Conservation (phyloP, 2,797 vertebrate genomes). For the Parauchenoglanis punctatus region DNA sequence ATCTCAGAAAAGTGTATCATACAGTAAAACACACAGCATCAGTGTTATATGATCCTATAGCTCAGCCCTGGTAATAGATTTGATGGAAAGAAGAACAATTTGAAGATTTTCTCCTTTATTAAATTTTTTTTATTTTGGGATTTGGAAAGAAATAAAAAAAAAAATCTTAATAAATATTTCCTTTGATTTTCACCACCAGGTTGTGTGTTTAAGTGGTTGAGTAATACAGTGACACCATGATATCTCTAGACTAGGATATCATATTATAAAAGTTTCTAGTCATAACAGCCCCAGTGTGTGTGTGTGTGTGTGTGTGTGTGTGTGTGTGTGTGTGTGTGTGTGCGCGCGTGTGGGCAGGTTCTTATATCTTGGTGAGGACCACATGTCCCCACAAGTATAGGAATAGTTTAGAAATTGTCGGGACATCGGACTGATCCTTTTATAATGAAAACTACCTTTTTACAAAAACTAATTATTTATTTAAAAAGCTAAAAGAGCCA, state of each 20-base stretch:
- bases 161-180: background rate
- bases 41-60: background rate
- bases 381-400: too few species aligned
- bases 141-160: too few species aligned
- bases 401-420: too few species aligned
- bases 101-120: too few species aligned
- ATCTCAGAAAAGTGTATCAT: background rate
- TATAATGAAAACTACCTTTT: too few species aligned
- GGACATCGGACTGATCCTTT: too few species aligned
- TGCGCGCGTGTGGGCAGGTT: constrained; percentile 2
- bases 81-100: background rate
- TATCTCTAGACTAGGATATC: background rate
- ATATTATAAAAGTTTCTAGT: background rate
- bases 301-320: background rate
- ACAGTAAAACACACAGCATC: background rate
- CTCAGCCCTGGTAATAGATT: background rate
- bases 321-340: constrained; percentile 4
- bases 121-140: too few species aligned
- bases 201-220: background rate
- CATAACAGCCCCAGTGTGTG: background rate
- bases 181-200: background rate
- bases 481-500: too few species aligned
- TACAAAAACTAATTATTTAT: too few species aligned
- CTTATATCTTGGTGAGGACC: too few species aligned
- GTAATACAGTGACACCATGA: background rate